phyloP scores from a whole-genome alignment of 2,888 invertebrate genomes.

The Drosophila meridiana region DNA sequence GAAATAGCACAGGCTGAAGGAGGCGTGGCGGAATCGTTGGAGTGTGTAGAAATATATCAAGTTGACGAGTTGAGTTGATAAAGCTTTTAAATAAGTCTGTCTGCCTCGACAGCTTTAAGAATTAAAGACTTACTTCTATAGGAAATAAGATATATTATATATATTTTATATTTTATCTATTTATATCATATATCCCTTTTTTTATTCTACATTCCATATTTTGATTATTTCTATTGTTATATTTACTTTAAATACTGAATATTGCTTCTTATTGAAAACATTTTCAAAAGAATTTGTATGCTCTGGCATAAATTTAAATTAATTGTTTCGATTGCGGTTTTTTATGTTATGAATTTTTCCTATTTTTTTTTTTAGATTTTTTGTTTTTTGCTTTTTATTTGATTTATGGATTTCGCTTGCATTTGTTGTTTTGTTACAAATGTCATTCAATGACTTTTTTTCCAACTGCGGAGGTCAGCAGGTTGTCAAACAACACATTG shows the following conservation, averaged over 20 bases:
- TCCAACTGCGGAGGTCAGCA: conserved; percentile 19
- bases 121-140: no score
- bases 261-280: conserved; percentile 43
- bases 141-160: no score
- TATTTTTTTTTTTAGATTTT: conserved; percentile 41
- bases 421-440: conserved; percentile 56
- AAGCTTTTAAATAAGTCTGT: no score
- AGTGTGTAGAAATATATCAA: not conserved
- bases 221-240: not conserved
- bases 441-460: conserved; percentile 30
- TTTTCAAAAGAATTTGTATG: conserved; percentile 27
- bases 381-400: conserved; percentile 65
- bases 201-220: not conserved
- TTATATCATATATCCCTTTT: not conserved
- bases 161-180: no score
- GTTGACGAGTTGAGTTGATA: no score
- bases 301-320: conserved; percentile 41
- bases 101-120: no score
- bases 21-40: not conserved
- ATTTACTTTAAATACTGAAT: not conserved
- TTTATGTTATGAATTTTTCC: conserved; percentile 67
- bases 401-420: conserved; percentile 64
- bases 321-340: conserved; percentile 63
- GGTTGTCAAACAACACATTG: not conserved
- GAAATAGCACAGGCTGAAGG: not conserved